Evolutionary conservation across 1,140 invertebrate genomes (phyloP).

Genomic region (Eulimnadia texana): DNA sequence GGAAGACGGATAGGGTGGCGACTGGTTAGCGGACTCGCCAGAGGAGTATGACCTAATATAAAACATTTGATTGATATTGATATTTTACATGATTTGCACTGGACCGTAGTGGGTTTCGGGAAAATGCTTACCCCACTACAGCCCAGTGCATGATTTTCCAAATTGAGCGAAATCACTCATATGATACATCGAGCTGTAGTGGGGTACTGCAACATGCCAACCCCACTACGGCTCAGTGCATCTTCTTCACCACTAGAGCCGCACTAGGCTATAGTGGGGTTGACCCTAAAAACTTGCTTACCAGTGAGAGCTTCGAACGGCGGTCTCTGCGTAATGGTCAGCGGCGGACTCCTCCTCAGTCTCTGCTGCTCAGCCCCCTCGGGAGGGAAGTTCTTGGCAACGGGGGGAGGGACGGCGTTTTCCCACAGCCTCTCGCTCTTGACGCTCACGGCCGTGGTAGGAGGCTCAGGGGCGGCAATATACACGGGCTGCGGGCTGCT

Average conservation of each 20-base stretch:
- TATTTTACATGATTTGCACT: too few relatives aligned
- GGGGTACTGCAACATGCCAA: too few relatives aligned
- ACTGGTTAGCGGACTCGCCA: constrained; percentile 11
- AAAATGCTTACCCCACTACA: too few relatives aligned
- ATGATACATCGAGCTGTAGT: too few relatives aligned
- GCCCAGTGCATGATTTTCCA: too few relatives aligned
- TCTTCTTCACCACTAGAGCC: too few relatives aligned
- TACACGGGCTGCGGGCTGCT: constrained; percentile 13
- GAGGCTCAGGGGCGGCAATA: not conserved
- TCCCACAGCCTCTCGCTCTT: not conserved
- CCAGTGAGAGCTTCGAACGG: not conserved
- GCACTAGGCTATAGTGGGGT: too few relatives aligned
- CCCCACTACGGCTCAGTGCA: too few relatives aligned
- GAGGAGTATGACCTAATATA: constrained; percentile 14
- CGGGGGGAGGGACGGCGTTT: not conserved
- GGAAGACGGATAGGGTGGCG: constrained; percentile 15
- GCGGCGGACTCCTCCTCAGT: not conserved
- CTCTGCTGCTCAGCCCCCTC: not conserved
- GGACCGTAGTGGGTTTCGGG: too few relatives aligned
- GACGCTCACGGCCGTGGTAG: not conserved
- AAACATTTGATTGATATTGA: not conserved
- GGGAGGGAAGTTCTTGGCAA: not conserved
- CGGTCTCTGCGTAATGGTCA: constrained; percentile 4
- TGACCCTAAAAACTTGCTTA: too few relatives aligned
- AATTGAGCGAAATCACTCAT: too few relatives aligned